Conservation (phyloP, 2,888 invertebrate genomes). For the Coenonympha arcania region DNA sequence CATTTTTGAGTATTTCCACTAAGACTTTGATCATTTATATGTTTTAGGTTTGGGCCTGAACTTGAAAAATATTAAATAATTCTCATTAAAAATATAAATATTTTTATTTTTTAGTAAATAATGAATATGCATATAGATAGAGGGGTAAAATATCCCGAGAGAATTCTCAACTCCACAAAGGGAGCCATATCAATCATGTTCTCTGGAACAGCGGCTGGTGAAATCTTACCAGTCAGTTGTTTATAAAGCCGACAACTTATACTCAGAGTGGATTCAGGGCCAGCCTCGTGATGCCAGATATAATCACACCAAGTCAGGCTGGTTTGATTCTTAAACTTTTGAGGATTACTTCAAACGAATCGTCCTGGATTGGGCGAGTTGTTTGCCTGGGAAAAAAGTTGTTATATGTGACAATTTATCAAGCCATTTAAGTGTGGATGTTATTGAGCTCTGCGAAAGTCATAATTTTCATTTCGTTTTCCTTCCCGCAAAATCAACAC, state of each 20-base stretch:
- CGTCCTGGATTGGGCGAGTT: background rate
- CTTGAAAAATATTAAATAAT: no score
- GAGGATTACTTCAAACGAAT: background rate
- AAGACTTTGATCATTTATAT: no score
- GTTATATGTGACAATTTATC: background rate
- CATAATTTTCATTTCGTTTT: slow-evolving; percentile 19
- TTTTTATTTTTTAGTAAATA: no score
- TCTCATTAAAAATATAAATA: no score
- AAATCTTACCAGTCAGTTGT: background rate
- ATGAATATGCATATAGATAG: no score
- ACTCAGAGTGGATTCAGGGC: background rate
- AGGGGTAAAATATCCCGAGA: no score
- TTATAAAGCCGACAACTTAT: background rate
- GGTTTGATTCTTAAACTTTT: background rate
- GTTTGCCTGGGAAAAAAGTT: background rate
- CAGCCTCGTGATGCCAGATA: background rate
- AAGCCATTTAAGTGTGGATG: background rate
- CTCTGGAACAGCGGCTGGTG: background rate
- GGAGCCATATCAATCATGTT: background rate
- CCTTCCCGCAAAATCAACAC: slow-evolving; percentile 27
- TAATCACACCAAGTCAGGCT: background rate
- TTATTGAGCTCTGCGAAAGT: background rate
- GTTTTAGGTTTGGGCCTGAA: no score
- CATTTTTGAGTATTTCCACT: no score
- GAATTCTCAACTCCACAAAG: background rate